Evolutionary conservation across 2,797 vertebrate genomes (phyloP).

Genomic region (Coregonus suidteri): DNA sequence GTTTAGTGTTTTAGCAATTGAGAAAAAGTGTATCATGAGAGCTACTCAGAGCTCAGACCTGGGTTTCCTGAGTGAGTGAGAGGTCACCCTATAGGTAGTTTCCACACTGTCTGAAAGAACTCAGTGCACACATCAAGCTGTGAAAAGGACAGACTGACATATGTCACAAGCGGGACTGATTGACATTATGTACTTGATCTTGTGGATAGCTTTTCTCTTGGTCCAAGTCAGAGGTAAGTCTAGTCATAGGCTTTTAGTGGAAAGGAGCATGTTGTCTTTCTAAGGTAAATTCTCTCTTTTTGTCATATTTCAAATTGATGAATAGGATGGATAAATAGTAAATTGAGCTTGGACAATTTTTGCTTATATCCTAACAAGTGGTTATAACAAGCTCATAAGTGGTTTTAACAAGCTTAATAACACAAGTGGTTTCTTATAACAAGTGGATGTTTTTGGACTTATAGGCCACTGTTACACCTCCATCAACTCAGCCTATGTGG

Average conservation of each 20-base stretch:
- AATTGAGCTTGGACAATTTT: too few relatives aligned
- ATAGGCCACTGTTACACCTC: not conserved
- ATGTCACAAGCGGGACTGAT: not conserved
- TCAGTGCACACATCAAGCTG: not conserved
- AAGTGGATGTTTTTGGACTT: not conserved
- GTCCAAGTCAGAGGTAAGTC: conserved; percentile 1
- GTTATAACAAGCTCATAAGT: not conserved
- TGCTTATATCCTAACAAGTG: too few relatives aligned
- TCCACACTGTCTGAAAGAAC: not conserved
- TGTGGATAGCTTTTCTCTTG: not conserved
- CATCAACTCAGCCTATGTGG: not conserved
- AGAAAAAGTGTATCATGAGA: too few relatives aligned
- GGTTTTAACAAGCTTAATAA: not conserved
- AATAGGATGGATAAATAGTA: too few relatives aligned
- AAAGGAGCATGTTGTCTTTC: not conserved
- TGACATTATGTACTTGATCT: not conserved
- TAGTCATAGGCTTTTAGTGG: not conserved
- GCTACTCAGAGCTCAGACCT: too few relatives aligned
- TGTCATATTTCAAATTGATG: too few relatives aligned
- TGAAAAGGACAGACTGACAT: not conserved
- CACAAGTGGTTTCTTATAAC: too few relatives aligned
- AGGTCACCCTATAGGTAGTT: not conserved
- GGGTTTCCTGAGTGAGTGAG: not conserved
- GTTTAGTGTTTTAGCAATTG: too few relatives aligned
- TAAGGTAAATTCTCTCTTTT: not conserved